Conservation (phyloP, 2,888 invertebrate genomes). For the Thera britannica region DNA sequence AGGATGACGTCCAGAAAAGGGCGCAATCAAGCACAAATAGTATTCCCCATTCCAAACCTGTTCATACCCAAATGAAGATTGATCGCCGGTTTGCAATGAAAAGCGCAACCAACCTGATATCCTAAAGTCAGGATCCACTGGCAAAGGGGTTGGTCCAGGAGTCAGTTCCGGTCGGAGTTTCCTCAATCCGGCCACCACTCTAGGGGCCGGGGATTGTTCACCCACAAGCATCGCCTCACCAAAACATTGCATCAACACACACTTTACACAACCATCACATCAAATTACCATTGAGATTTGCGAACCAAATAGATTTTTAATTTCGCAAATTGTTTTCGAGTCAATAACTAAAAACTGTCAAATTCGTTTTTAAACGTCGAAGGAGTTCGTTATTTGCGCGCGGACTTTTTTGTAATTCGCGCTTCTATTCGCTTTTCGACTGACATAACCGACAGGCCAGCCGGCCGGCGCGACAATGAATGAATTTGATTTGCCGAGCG, state of each 20-base stretch:
- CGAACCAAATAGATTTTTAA: conserved; percentile 47
- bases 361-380: conserved; percentile 72
- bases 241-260: conserved; percentile 69
- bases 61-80: no score
- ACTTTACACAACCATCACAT: conserved; percentile 60
- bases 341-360: conserved; percentile 57
- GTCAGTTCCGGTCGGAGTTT: conserved; percentile 79
- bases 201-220: conserved; percentile 81
- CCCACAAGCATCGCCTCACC: conserved; percentile 79
- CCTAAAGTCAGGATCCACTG: conserved; percentile 74
- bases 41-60: no score
- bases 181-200: conserved; percentile 81
- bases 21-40: no score
- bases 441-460: conserved; percentile 51
- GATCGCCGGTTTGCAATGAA: neutral
- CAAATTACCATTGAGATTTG: conserved; percentile 47
- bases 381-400: conserved; percentile 74
- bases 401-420: conserved; percentile 48
- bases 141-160: conserved; percentile 74
- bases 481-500: conserved; percentile 58
- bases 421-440: conserved; percentile 7
- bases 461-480: conserved; percentile 68
- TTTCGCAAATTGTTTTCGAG: conserved; percentile 36
- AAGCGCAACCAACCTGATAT: conserved; percentile 68
- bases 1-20: no score